Base-by-base conservation (phyloP, 2,113 vertebrate genomes). In the Microcebus murinus region DNA sequence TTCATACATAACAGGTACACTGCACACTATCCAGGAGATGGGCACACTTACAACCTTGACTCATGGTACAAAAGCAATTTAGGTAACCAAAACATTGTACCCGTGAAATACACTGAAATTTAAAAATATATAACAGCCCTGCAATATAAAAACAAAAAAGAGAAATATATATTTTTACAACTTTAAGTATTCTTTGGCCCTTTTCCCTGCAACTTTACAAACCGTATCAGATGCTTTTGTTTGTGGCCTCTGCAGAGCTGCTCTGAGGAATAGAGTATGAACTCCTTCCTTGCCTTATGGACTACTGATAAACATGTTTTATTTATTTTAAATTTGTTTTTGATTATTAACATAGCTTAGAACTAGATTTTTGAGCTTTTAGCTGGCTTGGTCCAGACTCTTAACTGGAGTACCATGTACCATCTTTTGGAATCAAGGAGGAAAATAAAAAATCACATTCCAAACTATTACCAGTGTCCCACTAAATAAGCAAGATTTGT, bases 281-380 rank as follows among this genome's bases (percentile, higher is more conserved):
- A 93, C 15, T 39, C 86, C 59, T 93, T 91, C 50, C 74, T 81
- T 34, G 50, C 25, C 23, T 57, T 77, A 50, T 8, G 71, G 68
- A 70, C 42, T 71, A 12, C 29, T 68, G 34, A 65, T 67, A 7
- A 94, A 31, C 39, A 18, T 68, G 25, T 83, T 90, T 61, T 71
- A 25, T 83, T 87, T 77, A 71, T 93, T 25, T 87, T 94, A 50
- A 74, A 86, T n/a, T 45, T 31, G 25, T 87, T 48, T 67, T 79
- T 94, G 70, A 83, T 82, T 45, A 67, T 42, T 63, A 68, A 63
- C 34, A 8, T 91, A 71, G 95, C 57, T 86, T 83, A 70, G 29
- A 65, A 79, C 21, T 93, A 94, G 65, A 81, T 71, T 90, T 42
- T 85, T 73, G 39, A 59, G 29, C 20, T 87, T 74, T 87, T 95